Conservation (phyloP, 2,888 invertebrate genomes). For the Apamea sordens region DNA sequence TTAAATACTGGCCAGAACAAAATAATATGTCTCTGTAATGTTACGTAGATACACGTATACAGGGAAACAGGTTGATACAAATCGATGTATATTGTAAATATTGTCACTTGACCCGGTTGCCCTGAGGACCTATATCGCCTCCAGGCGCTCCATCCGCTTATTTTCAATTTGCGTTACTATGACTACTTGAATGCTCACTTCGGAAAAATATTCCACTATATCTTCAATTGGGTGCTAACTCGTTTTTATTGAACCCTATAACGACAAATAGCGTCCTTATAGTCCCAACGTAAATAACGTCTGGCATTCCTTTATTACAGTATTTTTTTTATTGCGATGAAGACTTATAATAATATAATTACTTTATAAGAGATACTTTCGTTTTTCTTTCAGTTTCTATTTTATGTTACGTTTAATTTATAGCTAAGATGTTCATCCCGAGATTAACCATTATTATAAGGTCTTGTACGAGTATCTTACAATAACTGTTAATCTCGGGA, state of each 20-base stretch:
- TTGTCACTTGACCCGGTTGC: too few species aligned
- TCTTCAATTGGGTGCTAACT: constrained; percentile 8
- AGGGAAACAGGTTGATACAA: not conserved
- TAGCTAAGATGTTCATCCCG: constrained; percentile 11
- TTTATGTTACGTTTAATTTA: constrained; percentile 34
- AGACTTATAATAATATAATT: constrained; percentile 14
- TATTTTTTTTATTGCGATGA: constrained; percentile 16
- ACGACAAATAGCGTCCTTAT: constrained; percentile 21
- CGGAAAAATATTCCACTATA: constrained; percentile 46
- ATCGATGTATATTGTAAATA: not conserved
- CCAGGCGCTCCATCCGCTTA: constrained; percentile 4
- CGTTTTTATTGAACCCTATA: constrained; percentile 16
- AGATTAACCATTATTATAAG: constrained; percentile 13
- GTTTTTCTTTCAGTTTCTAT: constrained; percentile 8
- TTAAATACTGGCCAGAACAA: not conserved
- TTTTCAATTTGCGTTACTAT: constrained; percentile 36
- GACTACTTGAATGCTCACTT: constrained; percentile 27
- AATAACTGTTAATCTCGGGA: too few species aligned
- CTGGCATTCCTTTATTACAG: constrained; percentile 11
- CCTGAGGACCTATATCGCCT: constrained; percentile 7
- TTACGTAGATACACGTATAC: not conserved
- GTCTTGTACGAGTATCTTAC: too few species aligned
- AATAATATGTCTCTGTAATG: too few species aligned
- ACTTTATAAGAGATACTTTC: constrained; percentile 19
- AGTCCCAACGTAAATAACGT: constrained; percentile 27